A percentile compares a stretch with the other conserved stretches of the same genome.
phyloP scores from a whole-genome alignment of 1,140 invertebrate species.

The Drosophila sproati region DNA sequence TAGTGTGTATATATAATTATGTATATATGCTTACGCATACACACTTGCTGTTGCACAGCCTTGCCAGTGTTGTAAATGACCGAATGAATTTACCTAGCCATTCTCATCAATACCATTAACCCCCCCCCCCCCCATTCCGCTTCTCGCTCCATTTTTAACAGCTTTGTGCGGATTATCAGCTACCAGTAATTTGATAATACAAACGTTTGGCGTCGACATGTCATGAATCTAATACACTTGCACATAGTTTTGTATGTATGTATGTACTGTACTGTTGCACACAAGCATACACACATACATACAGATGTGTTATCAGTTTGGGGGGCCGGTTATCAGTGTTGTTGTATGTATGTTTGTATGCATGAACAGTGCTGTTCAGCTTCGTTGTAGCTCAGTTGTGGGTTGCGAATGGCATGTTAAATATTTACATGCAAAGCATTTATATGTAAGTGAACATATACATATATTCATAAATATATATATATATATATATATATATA shows the following conservation, averaged over 20 bases:
- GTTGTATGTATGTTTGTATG: slow-evolving; percentile 2
- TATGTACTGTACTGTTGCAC: not conserved
- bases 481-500: no score
- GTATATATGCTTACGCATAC: not conserved
- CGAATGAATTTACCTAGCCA: not conserved
- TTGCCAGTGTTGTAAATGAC: not conserved
- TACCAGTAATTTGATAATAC: slow-evolving; percentile 42
- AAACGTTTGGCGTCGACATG: slow-evolving; percentile 18
- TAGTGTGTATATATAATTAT: slow-evolving; percentile 1
- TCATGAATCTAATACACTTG: slow-evolving; percentile 11
- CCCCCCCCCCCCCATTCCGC: not conserved
- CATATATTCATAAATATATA: no score
- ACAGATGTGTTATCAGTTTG: slow-evolving; percentile 24
- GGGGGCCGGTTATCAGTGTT: slow-evolving; percentile 25
- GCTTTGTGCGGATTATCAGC: slow-evolving; percentile 27
- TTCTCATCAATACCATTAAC: not conserved
- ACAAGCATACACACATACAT: not conserved
- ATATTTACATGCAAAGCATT: no score
- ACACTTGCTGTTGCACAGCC: slow-evolving; percentile 27
- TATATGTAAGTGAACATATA: no score
- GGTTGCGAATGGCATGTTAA: not conserved
- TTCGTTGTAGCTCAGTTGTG: slow-evolving; percentile 1
- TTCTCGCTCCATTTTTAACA: not conserved
- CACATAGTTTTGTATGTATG: not conserved
- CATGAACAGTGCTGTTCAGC: slow-evolving; percentile 11